phyloP scores from a whole-genome alignment of 2,797 vertebrate species.

The Thripadectes ignobilis region DNA sequence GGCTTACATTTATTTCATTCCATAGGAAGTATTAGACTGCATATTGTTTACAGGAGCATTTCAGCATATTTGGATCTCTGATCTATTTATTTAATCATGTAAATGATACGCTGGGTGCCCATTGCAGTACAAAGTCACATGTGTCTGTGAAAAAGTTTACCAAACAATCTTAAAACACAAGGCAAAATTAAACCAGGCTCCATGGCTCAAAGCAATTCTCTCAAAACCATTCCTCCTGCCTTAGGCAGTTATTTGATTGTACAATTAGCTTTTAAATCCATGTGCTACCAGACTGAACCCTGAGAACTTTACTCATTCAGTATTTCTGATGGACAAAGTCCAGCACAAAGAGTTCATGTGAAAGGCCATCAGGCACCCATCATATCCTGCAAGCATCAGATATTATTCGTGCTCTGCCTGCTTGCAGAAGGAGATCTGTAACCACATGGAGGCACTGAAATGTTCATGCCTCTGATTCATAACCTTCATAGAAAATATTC shows the following conservation, averaged over 20 bases:
- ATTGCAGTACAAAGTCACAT: not conserved
- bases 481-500: not conserved
- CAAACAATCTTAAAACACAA: not conserved
- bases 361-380: not conserved
- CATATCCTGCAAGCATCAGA: not conserved
- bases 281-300: not conserved
- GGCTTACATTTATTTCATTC: not conserved
- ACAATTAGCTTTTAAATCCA: not conserved
- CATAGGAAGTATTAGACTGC: not conserved
- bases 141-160: not conserved
- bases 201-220: not conserved
- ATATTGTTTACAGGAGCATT: not conserved
- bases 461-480: accelerated
- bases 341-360: not conserved
- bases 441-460: accelerated
- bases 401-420: not conserved
- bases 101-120: accelerated
- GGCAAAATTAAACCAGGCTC: not conserved
- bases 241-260: not conserved
- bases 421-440: not conserved
- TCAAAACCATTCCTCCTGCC: not conserved
- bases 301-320: not conserved
- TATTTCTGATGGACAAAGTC: not conserved
- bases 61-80: not conserved
- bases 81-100: not conserved